phyloP scores from a whole-genome alignment of 2,797 vertebrate genomes.

The Gymnocypris eckloni region DNA sequence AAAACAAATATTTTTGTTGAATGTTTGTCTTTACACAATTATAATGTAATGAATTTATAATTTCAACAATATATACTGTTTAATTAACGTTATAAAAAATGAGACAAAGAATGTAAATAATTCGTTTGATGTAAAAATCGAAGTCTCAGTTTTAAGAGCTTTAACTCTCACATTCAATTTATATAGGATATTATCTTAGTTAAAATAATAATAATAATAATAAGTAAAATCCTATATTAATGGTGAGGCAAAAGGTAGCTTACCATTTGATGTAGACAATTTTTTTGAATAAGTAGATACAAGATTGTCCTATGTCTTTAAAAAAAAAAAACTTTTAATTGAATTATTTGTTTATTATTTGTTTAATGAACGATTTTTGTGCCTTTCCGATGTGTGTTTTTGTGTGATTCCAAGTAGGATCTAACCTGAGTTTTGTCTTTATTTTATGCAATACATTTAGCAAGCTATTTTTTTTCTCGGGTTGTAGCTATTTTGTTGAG shows the following conservation, averaged over 20 bases:
- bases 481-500: not conserved
- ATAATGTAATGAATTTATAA: not conserved
- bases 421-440: not conserved
- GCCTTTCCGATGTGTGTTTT: too few relatives aligned
- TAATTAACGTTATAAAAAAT: not conserved
- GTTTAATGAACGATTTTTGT: not conserved
- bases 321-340: not conserved
- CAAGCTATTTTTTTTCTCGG: too few relatives aligned
- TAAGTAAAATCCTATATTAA: not conserved
- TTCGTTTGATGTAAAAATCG: not conserved
- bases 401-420: not conserved
- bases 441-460: not conserved
- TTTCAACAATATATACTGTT: not conserved
- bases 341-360: not conserved
- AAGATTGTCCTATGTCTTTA: not conserved
- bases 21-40: not conserved
- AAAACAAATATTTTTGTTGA: not conserved
- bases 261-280: not conserved
- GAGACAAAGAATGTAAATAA: not conserved
- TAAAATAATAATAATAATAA: not conserved
- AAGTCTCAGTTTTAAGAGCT: not conserved
- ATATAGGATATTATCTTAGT: not conserved
- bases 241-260: not conserved
- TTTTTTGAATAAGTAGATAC: not conserved
- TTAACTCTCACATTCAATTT: not conserved